These are phyloP conservation scores for Eilema sororculum DNA, from an alignment of 2,888 invertebrate species.

Conservation along the genomic window DNA sequence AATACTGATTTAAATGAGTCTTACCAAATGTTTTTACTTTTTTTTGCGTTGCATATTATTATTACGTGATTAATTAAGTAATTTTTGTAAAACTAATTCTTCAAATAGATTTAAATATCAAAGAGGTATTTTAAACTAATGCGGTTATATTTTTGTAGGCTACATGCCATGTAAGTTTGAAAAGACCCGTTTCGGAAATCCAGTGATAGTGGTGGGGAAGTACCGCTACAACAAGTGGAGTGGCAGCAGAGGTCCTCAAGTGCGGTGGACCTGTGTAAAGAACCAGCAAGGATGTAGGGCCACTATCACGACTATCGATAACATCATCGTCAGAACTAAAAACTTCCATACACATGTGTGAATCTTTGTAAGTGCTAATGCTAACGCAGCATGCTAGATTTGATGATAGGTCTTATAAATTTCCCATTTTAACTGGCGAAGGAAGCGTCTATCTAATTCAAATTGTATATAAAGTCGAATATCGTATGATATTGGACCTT, in stretches of 20 bases:
- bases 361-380: conserved; percentile 7
- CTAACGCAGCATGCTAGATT: not conserved
- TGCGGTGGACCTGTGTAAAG: conserved; percentile 60
- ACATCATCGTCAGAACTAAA: conserved; percentile 51
- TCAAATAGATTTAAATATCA: not conserved
- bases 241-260: conserved; percentile 49
- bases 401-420: no score
- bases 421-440: no score
- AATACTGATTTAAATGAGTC: not conserved
- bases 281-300: conserved; percentile 58
- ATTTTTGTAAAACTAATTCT: not conserved
- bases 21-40: not conserved
- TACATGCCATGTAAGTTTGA: conserved; percentile 49
- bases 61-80: not conserved
- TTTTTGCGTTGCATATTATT: not conserved
- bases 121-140: not conserved
- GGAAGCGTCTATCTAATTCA: no score
- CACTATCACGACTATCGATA: conserved; percentile 57
- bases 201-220: conserved; percentile 66
- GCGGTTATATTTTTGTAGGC: conserved; percentile 18
- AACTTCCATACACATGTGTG: conserved; percentile 55
- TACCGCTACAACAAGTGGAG: conserved; percentile 59
- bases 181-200: conserved; percentile 71
- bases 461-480: no score
- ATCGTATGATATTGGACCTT: no score